These are phyloP conservation scores for Chaetodon trifasciatus DNA, from an alignment of 2,797 vertebrate genomes.

Conservation along the genomic window DNA sequence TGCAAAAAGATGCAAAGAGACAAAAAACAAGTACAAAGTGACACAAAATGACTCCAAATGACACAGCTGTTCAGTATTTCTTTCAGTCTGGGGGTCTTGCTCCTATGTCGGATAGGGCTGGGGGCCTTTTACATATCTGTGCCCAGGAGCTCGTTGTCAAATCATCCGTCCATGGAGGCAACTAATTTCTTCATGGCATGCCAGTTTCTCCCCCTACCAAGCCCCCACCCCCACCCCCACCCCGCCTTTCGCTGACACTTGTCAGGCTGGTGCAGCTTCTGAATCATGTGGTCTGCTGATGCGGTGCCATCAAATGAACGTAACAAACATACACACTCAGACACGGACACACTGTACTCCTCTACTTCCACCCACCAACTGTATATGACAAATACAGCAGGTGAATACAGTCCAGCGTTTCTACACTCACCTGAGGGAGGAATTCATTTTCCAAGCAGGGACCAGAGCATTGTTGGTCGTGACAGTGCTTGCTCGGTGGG, in stretches of 20 bases:
- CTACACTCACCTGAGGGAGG: conserved; percentile 48
- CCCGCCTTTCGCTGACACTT: conserved; percentile 7
- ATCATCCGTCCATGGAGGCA: conserved; percentile 12
- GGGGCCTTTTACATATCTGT: neutral
- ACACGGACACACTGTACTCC: conserved; percentile 13
- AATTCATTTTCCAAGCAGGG: conserved; percentile 49
- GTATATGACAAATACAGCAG: conserved; percentile 59
- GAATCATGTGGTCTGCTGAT: conserved; percentile 34
- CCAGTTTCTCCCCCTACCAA: neutral
- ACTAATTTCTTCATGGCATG: neutral
- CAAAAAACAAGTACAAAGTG: neutral
- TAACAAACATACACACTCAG: conserved; percentile 23
- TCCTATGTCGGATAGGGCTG: neutral
- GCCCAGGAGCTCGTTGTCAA: neutral
- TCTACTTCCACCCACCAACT: conserved; percentile 53
- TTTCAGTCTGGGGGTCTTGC: neutral
- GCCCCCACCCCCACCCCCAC: too few relatives aligned
- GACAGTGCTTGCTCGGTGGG: conserved; percentile 33
- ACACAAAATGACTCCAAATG: neutral
- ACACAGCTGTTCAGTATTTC: neutral
- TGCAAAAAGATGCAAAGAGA: too few relatives aligned
- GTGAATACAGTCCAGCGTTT: conserved; percentile 58
- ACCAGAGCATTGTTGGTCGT: conserved; percentile 42
- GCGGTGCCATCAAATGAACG: conserved; percentile 37
- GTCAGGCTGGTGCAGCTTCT: conserved; percentile 42